These are phyloP conservation scores for Dolichomitus sp. DNA, from an alignment of 2,888 invertebrate genomes.

Conservation along the genomic window DNA sequence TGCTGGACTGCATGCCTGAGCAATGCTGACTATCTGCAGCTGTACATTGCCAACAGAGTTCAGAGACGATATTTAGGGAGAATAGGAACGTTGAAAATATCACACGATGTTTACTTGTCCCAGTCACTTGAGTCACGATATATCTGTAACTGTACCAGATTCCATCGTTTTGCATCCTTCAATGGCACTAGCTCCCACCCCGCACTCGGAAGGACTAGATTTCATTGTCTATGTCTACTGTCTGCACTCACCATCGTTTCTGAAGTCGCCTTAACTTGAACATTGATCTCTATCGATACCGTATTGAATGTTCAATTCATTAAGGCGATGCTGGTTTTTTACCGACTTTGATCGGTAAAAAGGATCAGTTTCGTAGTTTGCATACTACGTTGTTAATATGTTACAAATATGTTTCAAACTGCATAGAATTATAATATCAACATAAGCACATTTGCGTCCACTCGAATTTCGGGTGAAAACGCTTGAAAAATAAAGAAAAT, in stretches of 20 bases:
- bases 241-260: slow-evolving; percentile 14
- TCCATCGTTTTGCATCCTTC: slow-evolving; percentile 20
- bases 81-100: slow-evolving; percentile 51
- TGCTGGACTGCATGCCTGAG: slow-evolving; percentile 40
- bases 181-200: slow-evolving; percentile 7
- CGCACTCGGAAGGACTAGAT: slow-evolving; percentile 21
- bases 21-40: slow-evolving; percentile 32
- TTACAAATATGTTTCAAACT: too few relatives aligned
- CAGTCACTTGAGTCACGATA: slow-evolving; percentile 46
- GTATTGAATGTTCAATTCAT: not conserved
- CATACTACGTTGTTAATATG: too few relatives aligned
- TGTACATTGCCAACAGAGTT: slow-evolving; percentile 5
- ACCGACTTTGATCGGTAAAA: too few relatives aligned
- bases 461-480: too few relatives aligned
- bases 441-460: too few relatives aligned
- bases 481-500: too few relatives aligned
- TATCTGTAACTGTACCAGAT: slow-evolving; percentile 47
- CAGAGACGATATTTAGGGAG: slow-evolving; percentile 34
- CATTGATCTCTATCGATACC: slow-evolving; percentile 9
- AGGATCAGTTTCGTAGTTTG: too few relatives aligned
- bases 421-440: too few relatives aligned
- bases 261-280: not conserved
- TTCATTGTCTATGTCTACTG: slow-evolving; percentile 2
- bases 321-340: too few relatives aligned
- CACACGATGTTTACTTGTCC: slow-evolving; percentile 53